Percentiles rank a stretch among this genome's conserved stretches.
These are phyloP conservation scores for Strigamia crassipes DNA, from an alignment of 2,888 invertebrate species.

Conservation along the genomic window DNA sequence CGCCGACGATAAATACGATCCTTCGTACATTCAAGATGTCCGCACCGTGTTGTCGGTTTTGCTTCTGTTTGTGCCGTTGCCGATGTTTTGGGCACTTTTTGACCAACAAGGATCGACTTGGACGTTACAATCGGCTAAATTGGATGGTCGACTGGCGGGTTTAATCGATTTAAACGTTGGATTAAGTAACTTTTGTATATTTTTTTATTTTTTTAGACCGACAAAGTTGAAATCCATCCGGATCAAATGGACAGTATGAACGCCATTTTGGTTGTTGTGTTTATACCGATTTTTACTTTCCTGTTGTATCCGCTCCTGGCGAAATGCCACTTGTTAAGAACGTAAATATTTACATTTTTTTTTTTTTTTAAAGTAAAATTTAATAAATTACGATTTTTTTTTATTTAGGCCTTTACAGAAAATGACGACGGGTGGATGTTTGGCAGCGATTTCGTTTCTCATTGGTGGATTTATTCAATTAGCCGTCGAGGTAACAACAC, in stretches of 20 bases:
- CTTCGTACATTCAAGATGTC: conserved; percentile 58
- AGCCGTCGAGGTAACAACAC: conserved; percentile 57
- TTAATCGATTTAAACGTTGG: neutral
- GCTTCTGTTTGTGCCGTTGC: conserved; percentile 60
- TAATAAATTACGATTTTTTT: too few relatives aligned
- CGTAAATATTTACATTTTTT: too few relatives aligned
- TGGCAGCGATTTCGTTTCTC: conserved; percentile 62
- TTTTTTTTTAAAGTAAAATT: too few relatives aligned
- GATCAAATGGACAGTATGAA: conserved; percentile 55
- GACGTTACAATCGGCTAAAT: conserved; percentile 60
- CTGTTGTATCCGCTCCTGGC: conserved; percentile 59
- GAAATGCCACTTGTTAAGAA: conserved; percentile 57
- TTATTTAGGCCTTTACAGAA: conserved; percentile 62
- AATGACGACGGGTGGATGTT: conserved; percentile 62
- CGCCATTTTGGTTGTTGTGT: conserved; percentile 13
- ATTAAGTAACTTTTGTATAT: neutral
- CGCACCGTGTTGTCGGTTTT: conserved; percentile 57
- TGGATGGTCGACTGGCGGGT: conserved; percentile 55
- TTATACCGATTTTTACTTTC: conserved; percentile 55
- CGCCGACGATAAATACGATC: conserved; percentile 60
- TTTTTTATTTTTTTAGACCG: conserved; percentile 49
- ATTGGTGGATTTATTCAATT: conserved; percentile 62
- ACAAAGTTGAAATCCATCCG: conserved; percentile 57
- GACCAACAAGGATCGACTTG: conserved; percentile 63
- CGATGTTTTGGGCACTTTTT: conserved; percentile 65